phyloP scores from a whole-genome alignment of 2,797 vertebrate genomes.

The Pangasius djambal region DNA sequence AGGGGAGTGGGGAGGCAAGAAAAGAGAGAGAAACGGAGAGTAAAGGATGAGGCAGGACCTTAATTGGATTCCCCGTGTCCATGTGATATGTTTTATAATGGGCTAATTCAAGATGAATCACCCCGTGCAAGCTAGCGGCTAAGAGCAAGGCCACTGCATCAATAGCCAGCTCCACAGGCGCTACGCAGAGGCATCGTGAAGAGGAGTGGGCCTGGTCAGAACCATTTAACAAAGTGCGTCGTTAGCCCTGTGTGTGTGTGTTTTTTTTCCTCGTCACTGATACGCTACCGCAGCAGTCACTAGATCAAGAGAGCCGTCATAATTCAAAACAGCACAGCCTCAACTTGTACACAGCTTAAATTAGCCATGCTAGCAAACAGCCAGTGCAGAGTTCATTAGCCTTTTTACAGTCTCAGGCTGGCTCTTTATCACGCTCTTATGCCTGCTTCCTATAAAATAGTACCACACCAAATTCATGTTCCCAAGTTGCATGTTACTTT shows the following conservation, averaged over 20 bases:
- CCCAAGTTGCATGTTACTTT: neutral
- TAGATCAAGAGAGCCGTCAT: conserved; percentile 76
- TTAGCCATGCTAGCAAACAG: conserved; percentile 65
- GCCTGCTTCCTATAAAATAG: neutral
- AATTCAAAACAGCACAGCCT: conserved; percentile 76
- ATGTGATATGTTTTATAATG: conserved; percentile 75
- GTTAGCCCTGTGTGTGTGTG: conserved; percentile 65
- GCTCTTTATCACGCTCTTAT: neutral
- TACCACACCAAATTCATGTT: neutral
- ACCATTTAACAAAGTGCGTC: conserved; percentile 37
- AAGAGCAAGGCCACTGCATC: conserved; percentile 67
- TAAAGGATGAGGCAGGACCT: conserved; percentile 63
- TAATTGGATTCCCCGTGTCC: conserved; percentile 76
- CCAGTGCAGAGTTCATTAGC: conserved; percentile 14
- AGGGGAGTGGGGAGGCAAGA: conserved; percentile 49
- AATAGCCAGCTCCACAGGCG: conserved; percentile 69
- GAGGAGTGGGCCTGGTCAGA: conserved; percentile 69
- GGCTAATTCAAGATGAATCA: conserved; percentile 78
- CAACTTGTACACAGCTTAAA: conserved; percentile 47
- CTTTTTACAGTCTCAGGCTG: conserved; percentile 1
- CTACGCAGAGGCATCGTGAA: conserved; percentile 71
- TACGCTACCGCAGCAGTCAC: conserved; percentile 65
- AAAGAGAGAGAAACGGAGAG: conserved; percentile 55
- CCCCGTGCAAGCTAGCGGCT: conserved; percentile 67
- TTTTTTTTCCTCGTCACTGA: conserved; percentile 66